Percentiles rank a stretch among this genome's conserved stretches.
These are phyloP conservation scores for Xiphias gladius DNA, from an alignment of 2,113 vertebrate genomes.

Conservation along the genomic window DNA sequence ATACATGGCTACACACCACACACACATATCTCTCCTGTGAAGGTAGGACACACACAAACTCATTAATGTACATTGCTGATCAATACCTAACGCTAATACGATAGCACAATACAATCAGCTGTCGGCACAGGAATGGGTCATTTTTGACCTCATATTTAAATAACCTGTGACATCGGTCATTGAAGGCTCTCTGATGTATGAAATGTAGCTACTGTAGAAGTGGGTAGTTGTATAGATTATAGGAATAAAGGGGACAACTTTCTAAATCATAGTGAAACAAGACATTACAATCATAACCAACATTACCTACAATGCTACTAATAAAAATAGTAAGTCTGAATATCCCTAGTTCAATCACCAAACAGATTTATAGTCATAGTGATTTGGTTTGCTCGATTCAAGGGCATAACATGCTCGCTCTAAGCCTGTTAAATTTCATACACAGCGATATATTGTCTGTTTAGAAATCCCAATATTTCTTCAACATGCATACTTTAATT, in stretches of 20 bases:
- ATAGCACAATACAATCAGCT: constrained; percentile 17
- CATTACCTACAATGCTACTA: background rate
- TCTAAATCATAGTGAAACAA: background rate
- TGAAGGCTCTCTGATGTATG: background rate
- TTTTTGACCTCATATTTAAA: constrained; percentile 3
- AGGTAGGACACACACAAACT: constrained; percentile 80
- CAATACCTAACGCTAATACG: constrained; percentile 38
- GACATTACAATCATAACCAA: background rate
- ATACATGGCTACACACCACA: constrained; percentile 96
- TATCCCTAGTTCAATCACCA: background rate
- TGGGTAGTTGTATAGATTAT: background rate
- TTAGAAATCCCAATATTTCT: constrained; percentile 3
- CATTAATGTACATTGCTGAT: constrained; percentile 21
- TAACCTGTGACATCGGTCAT: background rate
- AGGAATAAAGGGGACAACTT: background rate
- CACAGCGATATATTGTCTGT: background rate
- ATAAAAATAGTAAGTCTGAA: background rate
- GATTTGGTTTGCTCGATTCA: background rate
- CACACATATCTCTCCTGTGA: constrained; percentile 97
- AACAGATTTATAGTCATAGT: background rate
- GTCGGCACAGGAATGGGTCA: constrained; percentile 17
- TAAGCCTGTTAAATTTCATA: constrained; percentile 2
- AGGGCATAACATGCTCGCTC: background rate
- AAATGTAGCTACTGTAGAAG: background rate
- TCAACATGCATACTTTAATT: constrained; percentile 27